Evolutionary conservation across 1,140 invertebrate species (phyloP).

Genomic region (Hydropsyche tenuis): DNA sequence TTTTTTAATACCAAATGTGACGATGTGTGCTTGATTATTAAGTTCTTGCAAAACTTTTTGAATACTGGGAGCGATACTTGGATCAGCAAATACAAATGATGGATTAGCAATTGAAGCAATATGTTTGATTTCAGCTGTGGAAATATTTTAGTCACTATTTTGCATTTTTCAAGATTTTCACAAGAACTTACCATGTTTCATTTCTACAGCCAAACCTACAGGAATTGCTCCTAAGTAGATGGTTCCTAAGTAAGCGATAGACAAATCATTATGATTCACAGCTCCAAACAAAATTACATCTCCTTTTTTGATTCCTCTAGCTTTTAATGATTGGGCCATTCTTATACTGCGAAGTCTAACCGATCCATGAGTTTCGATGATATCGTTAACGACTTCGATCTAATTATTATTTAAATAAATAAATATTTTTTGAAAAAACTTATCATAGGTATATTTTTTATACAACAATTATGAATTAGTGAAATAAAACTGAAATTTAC

Average conservation of each 20-base stretch:
- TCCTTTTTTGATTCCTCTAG: constrained; percentile 51
- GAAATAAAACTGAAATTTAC: constrained; percentile 7
- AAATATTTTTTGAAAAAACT: neutral
- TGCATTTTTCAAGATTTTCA: too few species aligned
- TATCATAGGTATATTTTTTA: neutral
- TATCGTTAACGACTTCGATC: constrained; percentile 57
- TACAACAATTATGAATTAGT: neutral
- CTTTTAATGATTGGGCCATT: constrained; percentile 52
- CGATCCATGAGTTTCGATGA: constrained; percentile 53
- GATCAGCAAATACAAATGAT: constrained; percentile 20
- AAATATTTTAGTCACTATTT: constrained; percentile 19
- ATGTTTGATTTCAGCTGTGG: constrained; percentile 39
- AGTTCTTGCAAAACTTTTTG: constrained; percentile 26
- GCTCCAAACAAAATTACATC: constrained; percentile 55
- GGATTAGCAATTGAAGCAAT: constrained; percentile 8
- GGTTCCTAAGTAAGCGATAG: constrained; percentile 54
- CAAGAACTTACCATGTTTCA: constrained; percentile 22
- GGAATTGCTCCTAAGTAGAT: constrained; percentile 51
- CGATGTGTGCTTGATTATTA: constrained; percentile 12
- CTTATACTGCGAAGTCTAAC: constrained; percentile 51
- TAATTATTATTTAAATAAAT: constrained; percentile 38
- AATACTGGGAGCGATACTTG: neutral
- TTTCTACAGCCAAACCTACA: constrained; percentile 2
- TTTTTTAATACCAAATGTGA: constrained; percentile 13
- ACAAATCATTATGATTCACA: constrained; percentile 54